Percentiles rank a stretch among this genome's conserved stretches.
Evolutionary conservation across 2,113 vertebrate species (phyloP).

Genomic region (Etia nguti): DNA sequence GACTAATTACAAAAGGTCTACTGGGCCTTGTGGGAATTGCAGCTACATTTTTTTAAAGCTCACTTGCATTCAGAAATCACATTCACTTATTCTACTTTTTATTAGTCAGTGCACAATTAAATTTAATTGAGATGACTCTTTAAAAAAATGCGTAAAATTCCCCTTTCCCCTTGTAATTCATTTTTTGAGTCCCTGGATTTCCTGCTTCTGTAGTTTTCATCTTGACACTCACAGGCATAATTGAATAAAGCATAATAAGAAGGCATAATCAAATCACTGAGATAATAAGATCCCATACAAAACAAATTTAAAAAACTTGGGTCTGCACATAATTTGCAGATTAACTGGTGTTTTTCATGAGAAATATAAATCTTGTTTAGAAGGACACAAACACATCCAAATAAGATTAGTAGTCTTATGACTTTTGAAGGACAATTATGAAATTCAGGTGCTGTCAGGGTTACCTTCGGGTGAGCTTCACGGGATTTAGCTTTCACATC

Average conservation of each 20-base stretch:
- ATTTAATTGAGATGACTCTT: background rate
- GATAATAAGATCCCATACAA: background rate
- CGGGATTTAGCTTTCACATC: background rate
- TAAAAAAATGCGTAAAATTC: background rate
- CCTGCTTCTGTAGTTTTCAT: background rate
- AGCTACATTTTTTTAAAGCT: background rate
- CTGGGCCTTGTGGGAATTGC: background rate
- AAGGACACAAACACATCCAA: background rate
- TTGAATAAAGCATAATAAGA: background rate
- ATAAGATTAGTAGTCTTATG: background rate
- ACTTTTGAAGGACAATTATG: background rate
- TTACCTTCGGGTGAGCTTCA: background rate
- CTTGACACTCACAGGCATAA: background rate
- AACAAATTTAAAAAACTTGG: rapidly evolving
- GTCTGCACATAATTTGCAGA: background rate
- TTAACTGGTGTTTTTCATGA: background rate
- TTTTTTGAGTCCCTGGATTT: background rate
- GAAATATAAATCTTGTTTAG: background rate
- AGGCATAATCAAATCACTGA: background rate
- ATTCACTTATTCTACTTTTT: background rate
- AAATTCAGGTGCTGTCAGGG: background rate
- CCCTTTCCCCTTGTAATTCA: background rate
- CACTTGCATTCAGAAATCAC: background rate
- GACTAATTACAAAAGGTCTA: background rate
- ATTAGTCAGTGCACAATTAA: background rate